Conservation (phyloP, 2,888 invertebrate genomes). For the Eulithis testata region DNA sequence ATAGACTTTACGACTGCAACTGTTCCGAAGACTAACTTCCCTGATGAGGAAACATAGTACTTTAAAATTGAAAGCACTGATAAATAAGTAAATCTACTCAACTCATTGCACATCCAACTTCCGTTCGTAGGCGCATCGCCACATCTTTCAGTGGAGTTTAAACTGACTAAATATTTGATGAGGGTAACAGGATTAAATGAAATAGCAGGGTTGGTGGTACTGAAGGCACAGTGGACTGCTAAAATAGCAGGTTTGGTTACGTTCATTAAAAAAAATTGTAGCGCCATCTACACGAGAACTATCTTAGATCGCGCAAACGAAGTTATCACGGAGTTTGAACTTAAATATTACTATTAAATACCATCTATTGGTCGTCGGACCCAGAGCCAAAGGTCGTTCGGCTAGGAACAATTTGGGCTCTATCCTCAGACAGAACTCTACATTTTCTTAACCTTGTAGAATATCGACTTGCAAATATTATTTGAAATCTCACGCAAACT, state of each 20-base stretch:
- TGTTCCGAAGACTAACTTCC: background rate
- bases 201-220: constrained; percentile 55
- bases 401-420: no score
- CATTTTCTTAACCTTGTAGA: no score
- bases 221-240: background rate
- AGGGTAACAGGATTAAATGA: constrained; percentile 76
- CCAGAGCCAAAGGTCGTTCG: no score
- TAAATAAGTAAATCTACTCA: constrained; percentile 39
- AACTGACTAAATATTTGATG: constrained; percentile 81
- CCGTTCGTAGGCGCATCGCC: constrained; percentile 56
- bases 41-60: constrained; percentile 11
- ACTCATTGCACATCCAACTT: constrained; percentile 62
- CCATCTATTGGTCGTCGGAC: no score
- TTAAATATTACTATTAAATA: no score
- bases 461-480: no score
- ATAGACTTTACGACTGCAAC: background rate
- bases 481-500: no score
- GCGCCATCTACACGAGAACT: no score
- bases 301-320: no score
- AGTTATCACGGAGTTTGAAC: no score
- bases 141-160: constrained; percentile 73
- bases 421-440: no score
- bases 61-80: constrained; percentile 21
- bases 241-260: constrained; percentile 3
- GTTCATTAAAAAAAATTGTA: background rate